phyloP scores from a whole-genome alignment of 2,888 invertebrate genomes.

The Drosophila borborema region DNA sequence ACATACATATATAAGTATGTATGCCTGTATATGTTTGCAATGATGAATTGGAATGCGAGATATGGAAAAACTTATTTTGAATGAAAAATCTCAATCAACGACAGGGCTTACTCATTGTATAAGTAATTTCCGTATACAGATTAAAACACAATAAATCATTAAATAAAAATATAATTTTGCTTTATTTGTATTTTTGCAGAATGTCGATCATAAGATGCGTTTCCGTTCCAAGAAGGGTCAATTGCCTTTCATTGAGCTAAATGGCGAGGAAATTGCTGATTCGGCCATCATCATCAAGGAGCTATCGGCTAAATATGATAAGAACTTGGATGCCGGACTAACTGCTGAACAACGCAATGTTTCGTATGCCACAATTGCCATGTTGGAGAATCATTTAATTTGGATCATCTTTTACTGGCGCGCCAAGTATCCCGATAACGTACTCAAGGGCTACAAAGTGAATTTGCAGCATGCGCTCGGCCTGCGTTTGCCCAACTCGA shows the following conservation, averaged over 20 bases:
- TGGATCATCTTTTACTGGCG: conserved; percentile 97
- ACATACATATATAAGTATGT: neutral
- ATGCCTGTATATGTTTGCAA: neutral
- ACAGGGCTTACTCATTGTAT: conserved; percentile 34
- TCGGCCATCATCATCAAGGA: conserved; percentile 96
- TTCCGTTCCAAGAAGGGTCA: conserved; percentile 97
- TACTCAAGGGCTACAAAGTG: conserved; percentile 95
- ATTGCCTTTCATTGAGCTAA: conserved; percentile 96
- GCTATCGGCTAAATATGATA: conserved; percentile 92
- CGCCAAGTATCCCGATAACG: conserved; percentile 95
- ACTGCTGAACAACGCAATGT: conserved; percentile 94
- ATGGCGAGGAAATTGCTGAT: conserved; percentile 97
- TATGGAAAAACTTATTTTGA: conserved; percentile 32
- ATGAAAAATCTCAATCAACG: conserved; percentile 32
- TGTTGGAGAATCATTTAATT: conserved; percentile 97
- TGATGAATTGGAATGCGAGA: conserved; percentile 51
- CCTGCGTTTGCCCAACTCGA: conserved; percentile 93
- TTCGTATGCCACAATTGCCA: conserved; percentile 96
- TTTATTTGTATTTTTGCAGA: conserved; percentile 87
- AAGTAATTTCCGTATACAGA: conserved; percentile 1
- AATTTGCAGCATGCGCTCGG: conserved; percentile 95
- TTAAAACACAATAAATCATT: neutral
- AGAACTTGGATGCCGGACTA: conserved; percentile 93
- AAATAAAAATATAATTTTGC: neutral
- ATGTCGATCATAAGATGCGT: conserved; percentile 97